A percentile compares a stretch with the other conserved stretches of the same genome.
phyloP scores from a whole-genome alignment of 1,140 invertebrate species.

The Bombus pyrosoma region DNA sequence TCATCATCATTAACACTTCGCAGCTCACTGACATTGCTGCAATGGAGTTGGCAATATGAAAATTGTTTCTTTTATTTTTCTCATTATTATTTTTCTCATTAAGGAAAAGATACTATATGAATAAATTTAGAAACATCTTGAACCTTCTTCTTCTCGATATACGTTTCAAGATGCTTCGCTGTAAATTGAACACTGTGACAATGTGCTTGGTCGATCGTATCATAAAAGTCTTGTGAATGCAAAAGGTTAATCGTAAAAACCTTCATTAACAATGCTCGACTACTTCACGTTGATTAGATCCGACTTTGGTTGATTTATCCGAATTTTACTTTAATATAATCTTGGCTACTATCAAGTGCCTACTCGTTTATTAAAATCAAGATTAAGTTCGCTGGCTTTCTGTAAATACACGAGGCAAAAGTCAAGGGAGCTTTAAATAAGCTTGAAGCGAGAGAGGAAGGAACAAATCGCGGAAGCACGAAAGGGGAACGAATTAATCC shows the following conservation, averaged over 20 bases:
- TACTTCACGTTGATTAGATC: background rate
- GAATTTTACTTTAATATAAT: background rate
- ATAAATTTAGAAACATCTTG: too few species aligned
- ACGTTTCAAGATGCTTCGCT: too few species aligned
- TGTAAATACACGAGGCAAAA: too few species aligned
- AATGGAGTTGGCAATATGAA: too few species aligned
- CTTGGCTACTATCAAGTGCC: background rate
- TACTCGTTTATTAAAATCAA: background rate
- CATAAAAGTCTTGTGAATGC: background rate
- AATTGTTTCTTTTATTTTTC: too few species aligned
- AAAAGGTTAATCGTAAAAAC: background rate
- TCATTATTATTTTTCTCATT: too few species aligned
- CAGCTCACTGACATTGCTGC: too few species aligned
- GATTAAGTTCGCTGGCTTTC: too few species aligned
- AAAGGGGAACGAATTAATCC: conserved; percentile 32
- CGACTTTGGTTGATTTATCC: background rate
- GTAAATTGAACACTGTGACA: background rate
- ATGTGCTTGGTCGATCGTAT: background rate
- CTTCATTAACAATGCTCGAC: background rate
- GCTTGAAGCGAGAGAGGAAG: background rate
- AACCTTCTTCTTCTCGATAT: too few species aligned
- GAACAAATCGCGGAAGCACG: background rate
- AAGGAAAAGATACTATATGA: background rate
- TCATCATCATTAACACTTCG: too few species aligned
- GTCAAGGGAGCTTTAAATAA: background rate